Evolutionary conservation across 2,888 invertebrate genomes (phyloP), one percentile per base, ranked within the genome.

Genomic region (Dasypolia templi): DNA sequence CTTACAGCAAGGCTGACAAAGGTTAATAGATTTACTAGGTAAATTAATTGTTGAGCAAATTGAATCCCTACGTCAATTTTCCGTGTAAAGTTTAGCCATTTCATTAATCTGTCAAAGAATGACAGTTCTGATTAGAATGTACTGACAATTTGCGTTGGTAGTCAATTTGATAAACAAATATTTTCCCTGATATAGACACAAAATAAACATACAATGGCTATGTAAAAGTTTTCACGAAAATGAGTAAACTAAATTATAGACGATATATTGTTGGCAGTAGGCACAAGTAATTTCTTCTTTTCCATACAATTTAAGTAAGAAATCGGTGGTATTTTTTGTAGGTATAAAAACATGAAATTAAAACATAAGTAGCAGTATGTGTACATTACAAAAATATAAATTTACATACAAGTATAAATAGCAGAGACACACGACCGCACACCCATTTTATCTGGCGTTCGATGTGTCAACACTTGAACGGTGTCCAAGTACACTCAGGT

Each of bases 381-480:
- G 6, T 29, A 32, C 29, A 61, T 7, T 42, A 32, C 42, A 32
- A 19, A 70, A 22, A 44, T 26, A 35, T 71, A 44, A 59, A 42
- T 35, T 11, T 58, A 51, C 11, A 29, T 35, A 62, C 42, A 51
- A 70, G 17, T 44, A 78, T 62, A 63, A 29, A 44, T 49, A 7
- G 14, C 14, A 68, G 26, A 68, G 56, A 79, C 51, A 77, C 32
- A 67, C 32, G 44, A 63, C 53, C 72, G 17, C 59, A 46, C 73
- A 67, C 81, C 67, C 74, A 68, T 74, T 71, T 68, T 58, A 70
- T 73, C 69, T 76, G 73, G 81, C 81, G 59, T 80, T 78, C 79
- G 82, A 85, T 86, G 81, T 79, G 87, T 89, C 86, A 85, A 86
- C 86, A 86, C 84, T 90, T 89, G 90, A 90, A 88, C 79, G 74